These are phyloP conservation scores for Neotoxoptera formosana DNA, from an alignment of 1,140 invertebrate species.

Conservation along the genomic window DNA sequence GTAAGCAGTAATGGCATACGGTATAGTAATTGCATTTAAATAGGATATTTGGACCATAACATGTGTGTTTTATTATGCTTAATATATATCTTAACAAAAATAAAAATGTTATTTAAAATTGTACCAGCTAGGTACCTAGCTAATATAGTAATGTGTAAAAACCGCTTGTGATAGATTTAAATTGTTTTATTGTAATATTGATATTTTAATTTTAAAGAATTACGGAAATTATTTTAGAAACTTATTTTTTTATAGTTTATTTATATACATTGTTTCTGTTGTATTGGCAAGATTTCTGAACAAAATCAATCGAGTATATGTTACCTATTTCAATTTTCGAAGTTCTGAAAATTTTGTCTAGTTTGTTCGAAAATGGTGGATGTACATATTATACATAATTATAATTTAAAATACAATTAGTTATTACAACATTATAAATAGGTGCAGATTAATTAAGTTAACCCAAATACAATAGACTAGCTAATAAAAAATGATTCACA, in stretches of 20 bases:
- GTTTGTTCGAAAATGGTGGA: too few relatives aligned
- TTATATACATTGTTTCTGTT: neutral
- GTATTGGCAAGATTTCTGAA: neutral
- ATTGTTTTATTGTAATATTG: neutral
- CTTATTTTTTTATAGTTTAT: neutral
- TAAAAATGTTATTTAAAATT: neutral
- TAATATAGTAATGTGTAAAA: neutral
- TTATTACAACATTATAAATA: too few relatives aligned
- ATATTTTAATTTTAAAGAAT: neutral
- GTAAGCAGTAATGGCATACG: neutral
- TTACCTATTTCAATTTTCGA: too few relatives aligned
- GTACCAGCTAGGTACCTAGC: neutral
- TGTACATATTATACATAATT: too few relatives aligned
- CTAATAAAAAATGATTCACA: too few relatives aligned
- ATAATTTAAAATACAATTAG: too few relatives aligned
- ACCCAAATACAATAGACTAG: too few relatives aligned
- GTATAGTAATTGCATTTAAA: neutral
- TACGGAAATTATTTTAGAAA: neutral
- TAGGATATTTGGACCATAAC: neutral
- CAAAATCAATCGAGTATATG: too few relatives aligned
- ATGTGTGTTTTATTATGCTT: neutral
- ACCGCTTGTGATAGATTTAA: neutral
- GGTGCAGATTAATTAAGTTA: too few relatives aligned
- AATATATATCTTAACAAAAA: neutral
- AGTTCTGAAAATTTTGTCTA: too few relatives aligned